Conservation (phyloP, 2,113 vertebrate genomes). For the Pipra filicauda region DNA sequence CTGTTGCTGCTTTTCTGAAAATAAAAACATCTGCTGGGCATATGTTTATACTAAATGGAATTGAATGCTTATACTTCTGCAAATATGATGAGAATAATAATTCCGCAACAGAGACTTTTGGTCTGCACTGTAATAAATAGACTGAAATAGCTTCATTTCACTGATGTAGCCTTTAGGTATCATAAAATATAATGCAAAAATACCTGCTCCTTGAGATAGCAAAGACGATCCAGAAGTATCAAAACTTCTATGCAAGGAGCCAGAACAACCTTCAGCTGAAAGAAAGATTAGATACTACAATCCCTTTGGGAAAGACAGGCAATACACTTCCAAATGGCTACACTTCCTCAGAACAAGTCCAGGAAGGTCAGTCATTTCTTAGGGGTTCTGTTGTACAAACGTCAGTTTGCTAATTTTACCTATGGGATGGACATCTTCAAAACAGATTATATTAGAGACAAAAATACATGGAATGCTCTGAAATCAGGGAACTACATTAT, state of each 20-base stretch:
- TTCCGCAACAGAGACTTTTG: conserved; percentile 30
- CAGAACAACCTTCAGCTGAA: conserved; percentile 91
- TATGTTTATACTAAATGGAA: conserved; percentile 55
- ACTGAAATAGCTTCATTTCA: conserved; percentile 23
- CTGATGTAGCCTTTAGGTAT: conserved; percentile 27
- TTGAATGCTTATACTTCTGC: conserved; percentile 46
- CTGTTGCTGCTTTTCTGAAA: conserved; percentile 53
- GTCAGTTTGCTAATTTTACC: background rate
- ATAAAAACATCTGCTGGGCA: conserved; percentile 71
- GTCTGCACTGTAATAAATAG: conserved; percentile 23
- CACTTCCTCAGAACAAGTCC: conserved; percentile 18
- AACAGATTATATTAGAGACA: conserved; percentile 52
- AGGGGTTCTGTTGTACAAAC: background rate
- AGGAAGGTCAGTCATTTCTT: background rate
- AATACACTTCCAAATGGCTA: background rate
- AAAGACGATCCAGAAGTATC: conserved; percentile 95
- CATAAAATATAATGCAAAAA: conserved; percentile 56
- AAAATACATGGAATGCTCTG: conserved; percentile 32
- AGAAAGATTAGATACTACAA: conserved; percentile 47
- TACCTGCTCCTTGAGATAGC: conserved; percentile 97
- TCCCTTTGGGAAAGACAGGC: background rate
- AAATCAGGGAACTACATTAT: conserved; percentile 13
- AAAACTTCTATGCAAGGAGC: conserved; percentile 94
- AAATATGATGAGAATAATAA: conserved; percentile 62
- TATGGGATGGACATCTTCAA: conserved; percentile 3